Evolutionary conservation across 92 coral and sea anemone genomes (phyloP).

Genomic region (Bergia sp.): DNA sequence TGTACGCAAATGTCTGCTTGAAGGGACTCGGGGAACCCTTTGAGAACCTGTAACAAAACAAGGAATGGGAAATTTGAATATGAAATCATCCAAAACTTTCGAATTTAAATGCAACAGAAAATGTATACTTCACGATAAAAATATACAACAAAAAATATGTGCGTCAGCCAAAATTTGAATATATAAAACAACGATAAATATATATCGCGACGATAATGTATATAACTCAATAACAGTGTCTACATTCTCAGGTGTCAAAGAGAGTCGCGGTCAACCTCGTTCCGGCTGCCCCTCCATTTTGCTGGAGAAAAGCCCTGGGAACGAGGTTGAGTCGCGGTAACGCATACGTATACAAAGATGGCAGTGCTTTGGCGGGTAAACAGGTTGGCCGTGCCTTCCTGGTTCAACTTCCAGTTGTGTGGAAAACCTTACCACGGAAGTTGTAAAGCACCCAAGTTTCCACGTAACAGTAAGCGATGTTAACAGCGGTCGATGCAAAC

Average conservation of each 20-base stretch:
- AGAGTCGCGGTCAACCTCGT: too few relatives aligned
- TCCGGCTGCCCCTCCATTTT: too few relatives aligned
- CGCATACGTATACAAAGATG: neutral
- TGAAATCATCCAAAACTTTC: too few relatives aligned
- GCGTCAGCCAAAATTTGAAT: too few relatives aligned
- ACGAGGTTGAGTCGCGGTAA: neutral
- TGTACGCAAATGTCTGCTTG: slow-evolving; percentile 93
- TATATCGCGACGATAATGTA: neutral
- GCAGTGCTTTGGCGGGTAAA: neutral
- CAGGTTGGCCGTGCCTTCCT: neutral
- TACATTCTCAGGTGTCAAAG: neutral
- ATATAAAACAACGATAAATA: neutral
- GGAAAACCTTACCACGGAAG: neutral
- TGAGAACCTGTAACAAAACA: slow-evolving; percentile 72
- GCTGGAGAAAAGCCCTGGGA: too few relatives aligned
- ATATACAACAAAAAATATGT: too few relatives aligned
- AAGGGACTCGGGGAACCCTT: slow-evolving; percentile 89
- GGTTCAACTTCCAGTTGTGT: neutral
- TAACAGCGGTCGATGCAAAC: neutral
- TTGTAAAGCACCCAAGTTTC: neutral
- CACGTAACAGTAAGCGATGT: neutral
- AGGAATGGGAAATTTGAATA: neutral
- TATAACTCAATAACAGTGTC: neutral
- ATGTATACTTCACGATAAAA: too few relatives aligned
- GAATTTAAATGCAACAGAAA: too few relatives aligned